Conservation (phyloP, 2,888 invertebrate species). For the Drosophila paramelanica region DNA sequence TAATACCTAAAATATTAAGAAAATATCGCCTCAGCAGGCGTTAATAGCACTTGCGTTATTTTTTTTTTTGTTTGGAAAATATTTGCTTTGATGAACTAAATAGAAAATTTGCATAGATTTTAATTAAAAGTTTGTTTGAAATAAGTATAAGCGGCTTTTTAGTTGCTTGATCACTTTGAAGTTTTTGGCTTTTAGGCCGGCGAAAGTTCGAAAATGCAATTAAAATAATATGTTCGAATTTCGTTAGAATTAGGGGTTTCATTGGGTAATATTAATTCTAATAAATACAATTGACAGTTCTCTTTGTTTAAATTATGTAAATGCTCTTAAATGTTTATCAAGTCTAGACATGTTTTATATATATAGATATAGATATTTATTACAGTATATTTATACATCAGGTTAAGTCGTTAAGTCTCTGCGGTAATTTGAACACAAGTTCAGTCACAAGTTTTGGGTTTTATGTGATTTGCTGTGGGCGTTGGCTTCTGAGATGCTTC, state of each 20-base stretch:
- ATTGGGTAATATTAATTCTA: no score
- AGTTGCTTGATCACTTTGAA: constrained; percentile 7
- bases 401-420: constrained; percentile 1
- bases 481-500: constrained; percentile 5
- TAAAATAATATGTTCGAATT: background rate
- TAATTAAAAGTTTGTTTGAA: constrained; percentile 12
- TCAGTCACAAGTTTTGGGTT: constrained; percentile 17
- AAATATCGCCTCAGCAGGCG: constrained; percentile 6
- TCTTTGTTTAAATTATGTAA: no score
- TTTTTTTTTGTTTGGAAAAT: background rate
- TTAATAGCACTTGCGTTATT: background rate
- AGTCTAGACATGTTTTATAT: no score
- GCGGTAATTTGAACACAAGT: constrained; percentile 10
- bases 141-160: background rate
- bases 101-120: background rate
- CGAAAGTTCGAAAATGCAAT: background rate
- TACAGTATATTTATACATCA: no score
- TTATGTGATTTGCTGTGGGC: constrained; percentile 22
- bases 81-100: background rate
- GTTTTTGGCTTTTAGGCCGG: background rate
- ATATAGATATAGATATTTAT: no score
- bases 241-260: background rate
- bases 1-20: background rate
- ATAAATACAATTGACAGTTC: no score
- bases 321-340: no score